These are phyloP conservation scores for Limanda limanda DNA, from an alignment of 2,113 vertebrate species.

Conservation along the genomic window DNA sequence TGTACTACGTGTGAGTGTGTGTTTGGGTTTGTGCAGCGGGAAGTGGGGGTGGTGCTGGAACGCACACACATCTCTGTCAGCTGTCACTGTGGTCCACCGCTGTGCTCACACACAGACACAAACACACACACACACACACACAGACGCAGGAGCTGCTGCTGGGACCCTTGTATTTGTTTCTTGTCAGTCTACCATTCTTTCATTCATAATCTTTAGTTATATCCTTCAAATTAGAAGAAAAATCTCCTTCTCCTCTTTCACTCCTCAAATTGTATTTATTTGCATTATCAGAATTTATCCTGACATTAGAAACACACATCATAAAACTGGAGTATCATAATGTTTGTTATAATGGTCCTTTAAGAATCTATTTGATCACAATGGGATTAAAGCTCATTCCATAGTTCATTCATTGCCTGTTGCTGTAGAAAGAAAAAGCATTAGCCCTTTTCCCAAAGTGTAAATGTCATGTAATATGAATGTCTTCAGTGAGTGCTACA, in stretches of 20 bases:
- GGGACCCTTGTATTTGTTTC: neutral
- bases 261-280: neutral
- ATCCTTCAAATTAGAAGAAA: neutral
- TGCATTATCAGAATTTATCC: neutral
- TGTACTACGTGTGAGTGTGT: constrained; percentile 35
- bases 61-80: constrained; percentile 61
- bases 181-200: constrained; percentile 10
- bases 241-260: neutral
- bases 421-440: neutral
- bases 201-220: neutral
- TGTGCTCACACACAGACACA: constrained; percentile 14
- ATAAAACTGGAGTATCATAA: neutral
- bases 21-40: constrained; percentile 29
- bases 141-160: neutral
- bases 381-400: neutral
- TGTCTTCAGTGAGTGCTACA: constrained; percentile 8
- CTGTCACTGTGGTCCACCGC: constrained; percentile 41
- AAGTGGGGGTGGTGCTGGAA: constrained; percentile 36
- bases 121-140: neutral
- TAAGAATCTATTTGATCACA: neutral
- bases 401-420: neutral
- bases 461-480: neutral
- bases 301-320: too few species aligned
- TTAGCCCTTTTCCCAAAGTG: neutral
- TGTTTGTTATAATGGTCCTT: neutral